Conservation (phyloP, 2,113 vertebrate genomes). For the Typhlomys cinereus region DNA sequence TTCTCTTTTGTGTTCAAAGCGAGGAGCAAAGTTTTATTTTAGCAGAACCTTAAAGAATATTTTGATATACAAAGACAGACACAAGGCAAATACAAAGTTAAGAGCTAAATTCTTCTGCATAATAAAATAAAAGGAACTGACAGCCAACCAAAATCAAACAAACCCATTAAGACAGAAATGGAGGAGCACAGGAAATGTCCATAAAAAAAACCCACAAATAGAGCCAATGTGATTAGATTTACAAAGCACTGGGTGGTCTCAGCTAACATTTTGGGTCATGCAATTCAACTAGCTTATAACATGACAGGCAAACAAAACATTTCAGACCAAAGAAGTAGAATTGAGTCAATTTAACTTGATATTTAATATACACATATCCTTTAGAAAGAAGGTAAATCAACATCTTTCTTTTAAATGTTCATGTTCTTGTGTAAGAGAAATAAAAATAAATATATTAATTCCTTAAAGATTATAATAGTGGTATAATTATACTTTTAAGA, state of each 20-base stretch:
- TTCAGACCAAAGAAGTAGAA: not conserved
- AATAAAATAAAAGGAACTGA: constrained; percentile 24
- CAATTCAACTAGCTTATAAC: not conserved
- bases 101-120: not conserved
- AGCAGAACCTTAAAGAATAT: constrained; percentile 54
- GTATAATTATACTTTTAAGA: not conserved
- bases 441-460: not conserved
- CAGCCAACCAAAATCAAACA: not conserved
- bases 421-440: not conserved
- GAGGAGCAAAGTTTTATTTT: constrained; percentile 59
- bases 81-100: constrained; percentile 6
- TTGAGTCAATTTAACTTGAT: not conserved
- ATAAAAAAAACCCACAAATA: not conserved
- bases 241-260: not conserved
- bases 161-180: not conserved
- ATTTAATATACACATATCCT: not conserved
- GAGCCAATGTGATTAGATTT: not conserved
- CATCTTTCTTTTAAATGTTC: not conserved
- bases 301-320: not conserved
- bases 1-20: constrained; percentile 30
- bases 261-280: not conserved
- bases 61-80: constrained; percentile 61
- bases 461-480: not conserved
- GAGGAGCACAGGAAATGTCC: not conserved
- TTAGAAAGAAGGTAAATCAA: too few species aligned